Conservation (phyloP, 2,888 invertebrate species). For the Synanthedon myopaeformis region DNA sequence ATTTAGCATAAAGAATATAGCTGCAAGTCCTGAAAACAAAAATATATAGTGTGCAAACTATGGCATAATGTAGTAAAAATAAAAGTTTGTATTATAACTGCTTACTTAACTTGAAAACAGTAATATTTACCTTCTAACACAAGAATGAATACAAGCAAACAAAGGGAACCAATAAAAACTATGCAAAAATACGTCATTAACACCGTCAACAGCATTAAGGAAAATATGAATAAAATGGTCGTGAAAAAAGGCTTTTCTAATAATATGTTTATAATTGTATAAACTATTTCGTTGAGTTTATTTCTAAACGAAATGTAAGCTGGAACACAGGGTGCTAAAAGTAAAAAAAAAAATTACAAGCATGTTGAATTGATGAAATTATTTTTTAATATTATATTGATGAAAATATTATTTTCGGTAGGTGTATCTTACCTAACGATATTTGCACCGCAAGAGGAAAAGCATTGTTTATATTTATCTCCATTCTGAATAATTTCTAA, state of each 20-base stretch:
- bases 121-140: slow-evolving; percentile 34
- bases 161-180: slow-evolving; percentile 15
- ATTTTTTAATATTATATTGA: no score
- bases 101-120: not conserved
- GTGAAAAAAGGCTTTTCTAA: slow-evolving; percentile 25
- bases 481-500: slow-evolving; percentile 19
- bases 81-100: not conserved
- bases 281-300: not conserved
- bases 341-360: not conserved
- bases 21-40: not conserved
- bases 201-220: not conserved
- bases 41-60: not conserved
- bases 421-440: slow-evolving; percentile 25
- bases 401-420: not conserved
- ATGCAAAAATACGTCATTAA: not conserved
- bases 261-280: not conserved
- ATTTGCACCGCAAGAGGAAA: slow-evolving; percentile 26
- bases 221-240: slow-evolving; percentile 14
- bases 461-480: slow-evolving; percentile 37
- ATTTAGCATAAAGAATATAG: not conserved
- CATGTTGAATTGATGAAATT: no score
- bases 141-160: slow-evolving; percentile 20
- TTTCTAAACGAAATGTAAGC: not conserved
- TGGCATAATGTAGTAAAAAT: not conserved
- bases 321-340: not conserved